These are phyloP conservation scores for Pammene aurita DNA, from an alignment of 2,888 invertebrate genomes.

Conservation along the genomic window DNA sequence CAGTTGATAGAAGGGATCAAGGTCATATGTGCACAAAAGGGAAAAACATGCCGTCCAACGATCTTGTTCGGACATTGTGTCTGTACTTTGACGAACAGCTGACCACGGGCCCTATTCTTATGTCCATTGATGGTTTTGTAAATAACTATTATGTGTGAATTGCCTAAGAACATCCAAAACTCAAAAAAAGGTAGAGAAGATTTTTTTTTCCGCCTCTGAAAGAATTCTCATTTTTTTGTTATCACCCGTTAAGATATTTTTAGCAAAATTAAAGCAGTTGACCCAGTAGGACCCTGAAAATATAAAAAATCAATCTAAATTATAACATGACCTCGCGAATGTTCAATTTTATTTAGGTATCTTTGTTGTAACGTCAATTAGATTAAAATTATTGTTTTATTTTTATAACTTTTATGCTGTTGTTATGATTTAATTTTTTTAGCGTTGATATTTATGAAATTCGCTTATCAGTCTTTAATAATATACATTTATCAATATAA, in stretches of 20 bases:
- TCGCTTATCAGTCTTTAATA: conserved; percentile 47
- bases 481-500: conserved; percentile 27
- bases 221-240: no score
- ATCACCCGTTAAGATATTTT: conserved; percentile 16
- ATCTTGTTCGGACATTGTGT: no score
- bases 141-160: no score
- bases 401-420: not conserved
- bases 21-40: no score
- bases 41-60: no score
- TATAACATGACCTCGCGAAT: conserved; percentile 16
- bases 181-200: no score
- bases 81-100: no score
- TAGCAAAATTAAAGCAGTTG: conserved; percentile 15
- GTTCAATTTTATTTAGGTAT: not conserved
- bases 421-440: conserved; percentile 18
- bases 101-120: no score
- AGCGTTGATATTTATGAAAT: conserved; percentile 41
- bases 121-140: no score
- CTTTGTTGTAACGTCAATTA: not conserved
- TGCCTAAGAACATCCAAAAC: no score
- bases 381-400: conserved; percentile 1
- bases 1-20: no score
- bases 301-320: not conserved
- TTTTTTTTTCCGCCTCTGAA: no score
- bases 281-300: not conserved